phyloP scores from a whole-genome alignment of 2,888 invertebrate species.

The Caenorhabditis sp. region DNA sequence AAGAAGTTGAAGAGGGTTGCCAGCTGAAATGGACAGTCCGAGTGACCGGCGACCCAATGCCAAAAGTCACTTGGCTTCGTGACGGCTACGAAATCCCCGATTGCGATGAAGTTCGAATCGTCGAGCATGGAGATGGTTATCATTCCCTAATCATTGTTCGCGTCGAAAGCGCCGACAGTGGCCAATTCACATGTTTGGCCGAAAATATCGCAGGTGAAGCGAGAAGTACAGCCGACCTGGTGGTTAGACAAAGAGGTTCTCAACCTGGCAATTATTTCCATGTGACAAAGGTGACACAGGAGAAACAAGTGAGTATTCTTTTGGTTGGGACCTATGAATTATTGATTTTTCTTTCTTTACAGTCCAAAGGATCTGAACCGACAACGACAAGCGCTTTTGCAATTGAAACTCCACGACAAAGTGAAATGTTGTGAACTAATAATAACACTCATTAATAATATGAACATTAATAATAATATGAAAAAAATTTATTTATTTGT shows the following conservation, averaged over 20 bases:
- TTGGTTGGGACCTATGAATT: not conserved
- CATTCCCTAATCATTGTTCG: slow-evolving; percentile 85
- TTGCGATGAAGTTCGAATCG: slow-evolving; percentile 68
- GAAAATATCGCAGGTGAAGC: slow-evolving; percentile 91
- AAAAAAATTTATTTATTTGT: not conserved
- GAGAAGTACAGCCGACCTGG: slow-evolving; percentile 77
- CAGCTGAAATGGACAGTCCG: slow-evolving; percentile 67
- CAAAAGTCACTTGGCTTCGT: slow-evolving; percentile 81
- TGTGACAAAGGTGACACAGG: slow-evolving; percentile 70
- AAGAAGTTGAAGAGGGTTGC: slow-evolving; percentile 68
- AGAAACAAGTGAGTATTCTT: slow-evolving; percentile 53
- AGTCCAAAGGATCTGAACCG: slow-evolving; percentile 50
- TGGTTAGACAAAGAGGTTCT: slow-evolving; percentile 76
- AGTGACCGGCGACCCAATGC: slow-evolving; percentile 90
- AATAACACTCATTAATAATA: not conserved
- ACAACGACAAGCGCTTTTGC: slow-evolving; percentile 48
- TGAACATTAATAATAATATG: slow-evolving; percentile 7
- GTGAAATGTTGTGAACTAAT: slow-evolving; percentile 45
- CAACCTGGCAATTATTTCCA: slow-evolving; percentile 69
- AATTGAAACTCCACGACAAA: slow-evolving; percentile 54
- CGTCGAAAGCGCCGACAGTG: slow-evolving; percentile 93
- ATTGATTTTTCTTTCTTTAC: too few species aligned
- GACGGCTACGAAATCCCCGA: slow-evolving; percentile 78
- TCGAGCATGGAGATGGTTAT: slow-evolving; percentile 68
- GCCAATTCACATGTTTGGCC: slow-evolving; percentile 89